Percentiles rank a stretch among this genome's conserved stretches.
Evolutionary conservation across 64 coral and sea anemone species (phyloP).

Genomic region (Montipora foliosa): DNA sequence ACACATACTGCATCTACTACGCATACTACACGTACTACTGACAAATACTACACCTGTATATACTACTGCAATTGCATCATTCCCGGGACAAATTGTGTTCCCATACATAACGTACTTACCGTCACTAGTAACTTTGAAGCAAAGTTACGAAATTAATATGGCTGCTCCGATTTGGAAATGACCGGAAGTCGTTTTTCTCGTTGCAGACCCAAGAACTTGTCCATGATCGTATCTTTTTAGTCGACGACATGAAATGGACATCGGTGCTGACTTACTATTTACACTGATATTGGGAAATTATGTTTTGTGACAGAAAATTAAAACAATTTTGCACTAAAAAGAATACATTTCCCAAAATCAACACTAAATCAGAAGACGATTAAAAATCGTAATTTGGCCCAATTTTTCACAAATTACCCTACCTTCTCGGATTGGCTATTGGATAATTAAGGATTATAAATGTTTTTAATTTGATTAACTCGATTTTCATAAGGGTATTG

Average conservation of each 20-base stretch:
- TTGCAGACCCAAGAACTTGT: no score
- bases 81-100: no score
- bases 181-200: no score
- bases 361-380: not conserved
- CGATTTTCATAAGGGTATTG: not conserved
- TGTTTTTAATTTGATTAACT: constrained; percentile 1
- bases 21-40: no score
- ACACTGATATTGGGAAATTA: constrained; percentile 26
- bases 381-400: not conserved
- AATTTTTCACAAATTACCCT: not conserved
- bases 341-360: not conserved
- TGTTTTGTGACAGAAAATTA: constrained; percentile 21
- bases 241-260: not conserved
- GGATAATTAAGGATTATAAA: not conserved
- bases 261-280: not conserved
- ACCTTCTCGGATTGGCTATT: not conserved
- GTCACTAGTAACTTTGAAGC: no score
- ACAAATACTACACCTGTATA: no score
- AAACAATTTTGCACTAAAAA: not conserved
- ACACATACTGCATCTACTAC: no score
- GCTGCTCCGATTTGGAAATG: no score
- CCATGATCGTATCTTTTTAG: no score
- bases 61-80: no score
- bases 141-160: no score
- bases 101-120: no score